Evolutionary conservation across 1,140 invertebrate species (phyloP).

Genomic region (Cotesia typhae): DNA sequence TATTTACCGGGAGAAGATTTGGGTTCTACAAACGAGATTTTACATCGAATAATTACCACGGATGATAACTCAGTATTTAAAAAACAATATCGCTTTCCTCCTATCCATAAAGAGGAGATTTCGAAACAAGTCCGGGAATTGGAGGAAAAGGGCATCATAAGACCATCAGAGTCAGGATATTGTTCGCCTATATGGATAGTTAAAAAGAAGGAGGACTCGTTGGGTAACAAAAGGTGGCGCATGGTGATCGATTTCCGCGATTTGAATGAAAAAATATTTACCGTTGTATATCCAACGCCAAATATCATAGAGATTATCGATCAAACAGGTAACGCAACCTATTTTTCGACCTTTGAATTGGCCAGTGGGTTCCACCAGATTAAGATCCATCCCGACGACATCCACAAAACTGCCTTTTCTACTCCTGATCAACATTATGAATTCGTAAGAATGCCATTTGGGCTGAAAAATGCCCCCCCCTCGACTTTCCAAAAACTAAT

Average conservation of each 20-base stretch:
- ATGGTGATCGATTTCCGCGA: not conserved
- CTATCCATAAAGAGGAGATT: constrained; percentile 51
- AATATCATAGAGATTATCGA: constrained; percentile 43
- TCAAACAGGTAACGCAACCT: constrained; percentile 7
- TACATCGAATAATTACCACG: constrained; percentile 15
- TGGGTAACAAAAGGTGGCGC: constrained; percentile 45
- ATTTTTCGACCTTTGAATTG: not conserved
- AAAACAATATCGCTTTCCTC: constrained; percentile 53
- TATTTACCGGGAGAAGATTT: not conserved
- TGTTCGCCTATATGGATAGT: constrained; percentile 52
- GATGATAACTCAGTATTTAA: constrained; percentile 41
- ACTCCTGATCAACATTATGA: constrained; percentile 51
- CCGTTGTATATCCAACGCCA: constrained; percentile 3
- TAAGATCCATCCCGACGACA: not conserved
- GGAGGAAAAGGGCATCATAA: constrained; percentile 45
- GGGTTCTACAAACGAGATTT: not conserved
- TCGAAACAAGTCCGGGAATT: constrained; percentile 50
- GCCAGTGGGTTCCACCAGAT: constrained; percentile 1
- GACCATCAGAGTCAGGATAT: constrained; percentile 55
- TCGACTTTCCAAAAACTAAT: constrained; percentile 51
- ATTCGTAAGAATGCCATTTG: constrained; percentile 52
- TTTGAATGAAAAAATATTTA: no score
- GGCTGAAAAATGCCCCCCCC: constrained; percentile 49
- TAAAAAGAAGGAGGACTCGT: constrained; percentile 43
- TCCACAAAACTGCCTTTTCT: constrained; percentile 48